These are phyloP conservation scores for Melikaiella ostensackeni DNA, from an alignment of 2,888 invertebrate genomes.

Conservation along the genomic window DNA sequence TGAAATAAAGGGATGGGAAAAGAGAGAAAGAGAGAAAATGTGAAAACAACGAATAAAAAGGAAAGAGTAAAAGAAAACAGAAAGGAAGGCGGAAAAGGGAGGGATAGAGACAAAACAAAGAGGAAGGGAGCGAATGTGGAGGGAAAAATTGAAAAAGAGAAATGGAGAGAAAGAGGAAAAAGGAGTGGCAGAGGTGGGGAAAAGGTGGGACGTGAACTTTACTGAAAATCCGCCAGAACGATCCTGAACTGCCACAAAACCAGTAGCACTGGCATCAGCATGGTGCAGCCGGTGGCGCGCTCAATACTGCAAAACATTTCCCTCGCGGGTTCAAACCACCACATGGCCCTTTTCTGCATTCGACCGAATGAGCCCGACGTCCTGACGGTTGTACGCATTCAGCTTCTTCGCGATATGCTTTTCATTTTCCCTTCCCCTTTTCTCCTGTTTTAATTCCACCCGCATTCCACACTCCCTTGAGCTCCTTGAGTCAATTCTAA, in stretches of 20 bases:
- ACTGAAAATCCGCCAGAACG: constrained; percentile 45
- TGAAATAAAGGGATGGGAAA: constrained; percentile 40
- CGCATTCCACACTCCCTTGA: neutral
- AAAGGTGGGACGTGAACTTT: constrained; percentile 44
- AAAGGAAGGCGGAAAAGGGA: neutral
- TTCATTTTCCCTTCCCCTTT: constrained; percentile 30
- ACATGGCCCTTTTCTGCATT: constrained; percentile 60
- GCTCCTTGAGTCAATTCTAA: constrained; percentile 24
- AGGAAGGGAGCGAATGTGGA: constrained; percentile 10
- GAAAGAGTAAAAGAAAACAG: constrained; percentile 39
- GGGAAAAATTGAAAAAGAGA: constrained; percentile 42
- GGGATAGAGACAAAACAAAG: constrained; percentile 43
- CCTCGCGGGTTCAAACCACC: constrained; percentile 56
- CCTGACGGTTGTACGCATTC: constrained; percentile 29
- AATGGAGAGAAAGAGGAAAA: constrained; percentile 23
- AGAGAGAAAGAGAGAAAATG: constrained; percentile 36
- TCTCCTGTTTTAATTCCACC: constrained; percentile 40
- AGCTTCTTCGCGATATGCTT: constrained; percentile 48
- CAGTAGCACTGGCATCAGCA: constrained; percentile 34
- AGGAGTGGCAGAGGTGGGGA: constrained; percentile 27
- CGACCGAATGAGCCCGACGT: constrained; percentile 50
- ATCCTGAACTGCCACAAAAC: constrained; percentile 41
- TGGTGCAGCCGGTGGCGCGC: constrained; percentile 51
- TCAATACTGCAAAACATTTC: constrained; percentile 69
- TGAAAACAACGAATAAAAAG: constrained; percentile 10